phyloP scores from a whole-genome alignment of 2,888 invertebrate genomes.

The Acleris sparsana region DNA sequence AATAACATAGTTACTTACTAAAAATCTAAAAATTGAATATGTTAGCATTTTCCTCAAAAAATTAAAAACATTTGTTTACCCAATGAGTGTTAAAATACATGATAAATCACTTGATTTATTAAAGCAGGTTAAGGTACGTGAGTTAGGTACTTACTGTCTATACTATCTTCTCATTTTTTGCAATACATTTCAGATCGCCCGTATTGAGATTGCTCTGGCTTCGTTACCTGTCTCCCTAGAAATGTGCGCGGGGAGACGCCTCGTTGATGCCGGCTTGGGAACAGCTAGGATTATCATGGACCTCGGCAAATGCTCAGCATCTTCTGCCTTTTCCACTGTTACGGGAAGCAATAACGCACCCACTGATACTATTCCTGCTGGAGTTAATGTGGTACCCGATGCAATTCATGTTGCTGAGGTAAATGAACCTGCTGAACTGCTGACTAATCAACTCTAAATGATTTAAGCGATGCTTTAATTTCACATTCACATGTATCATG shows the following conservation, averaged over 20 bases:
- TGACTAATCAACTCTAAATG: background rate
- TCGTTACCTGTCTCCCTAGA: slow-evolving; percentile 65
- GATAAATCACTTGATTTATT: too few relatives aligned
- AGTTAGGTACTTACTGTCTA: too few relatives aligned
- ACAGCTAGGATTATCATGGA: slow-evolving; percentile 65
- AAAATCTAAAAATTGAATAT: too few relatives aligned
- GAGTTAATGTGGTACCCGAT: background rate
- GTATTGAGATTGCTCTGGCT: slow-evolving; percentile 63
- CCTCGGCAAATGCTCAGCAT: slow-evolving; percentile 64
- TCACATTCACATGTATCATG: background rate
- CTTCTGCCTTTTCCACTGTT: slow-evolving; percentile 54
- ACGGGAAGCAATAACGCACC: slow-evolving; percentile 39
- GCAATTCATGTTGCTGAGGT: background rate
- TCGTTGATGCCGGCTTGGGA: slow-evolving; percentile 62
- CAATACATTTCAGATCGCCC: slow-evolving; percentile 55
- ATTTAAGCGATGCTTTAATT: background rate
- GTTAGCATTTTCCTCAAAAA: too few relatives aligned
- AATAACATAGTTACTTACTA: too few relatives aligned
- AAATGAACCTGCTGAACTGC: too few relatives aligned
- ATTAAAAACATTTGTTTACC: too few relatives aligned
- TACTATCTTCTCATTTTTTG: background rate
- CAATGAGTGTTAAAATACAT: too few relatives aligned
- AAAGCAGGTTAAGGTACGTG: too few relatives aligned
- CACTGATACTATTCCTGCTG: background rate
- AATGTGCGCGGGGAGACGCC: slow-evolving; percentile 63